Conservation (phyloP, 2,113 vertebrate species). For the Malurus cyaneus region DNA sequence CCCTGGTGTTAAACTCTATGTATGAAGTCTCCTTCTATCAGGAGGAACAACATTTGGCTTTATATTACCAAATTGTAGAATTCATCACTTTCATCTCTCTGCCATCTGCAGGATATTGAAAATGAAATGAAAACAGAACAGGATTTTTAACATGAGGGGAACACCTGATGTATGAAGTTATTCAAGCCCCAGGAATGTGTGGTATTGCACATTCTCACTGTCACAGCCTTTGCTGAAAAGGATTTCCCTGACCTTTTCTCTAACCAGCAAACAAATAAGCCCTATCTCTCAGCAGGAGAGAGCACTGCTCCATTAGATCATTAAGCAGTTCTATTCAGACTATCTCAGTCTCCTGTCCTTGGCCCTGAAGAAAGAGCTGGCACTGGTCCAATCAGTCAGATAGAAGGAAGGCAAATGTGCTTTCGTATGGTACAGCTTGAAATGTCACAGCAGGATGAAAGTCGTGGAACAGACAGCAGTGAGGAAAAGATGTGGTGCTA, state of each 20-base stretch:
- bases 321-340: slow-evolving; percentile 77
- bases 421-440: slow-evolving; percentile 70
- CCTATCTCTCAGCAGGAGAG: slow-evolving; percentile 76
- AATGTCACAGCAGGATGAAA: slow-evolving; percentile 77
- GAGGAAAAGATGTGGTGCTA: slow-evolving; percentile 72
- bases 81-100: slow-evolving; percentile 72
- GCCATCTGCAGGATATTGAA: slow-evolving; percentile 77
- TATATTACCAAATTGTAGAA: slow-evolving; percentile 62
- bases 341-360: slow-evolving; percentile 80
- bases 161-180: slow-evolving; percentile 77
- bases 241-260: slow-evolving; percentile 79
- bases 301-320: slow-evolving; percentile 79
- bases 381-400: slow-evolving; percentile 76
- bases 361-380: slow-evolving; percentile 81
- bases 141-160: slow-evolving; percentile 64
- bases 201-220: slow-evolving; percentile 71
- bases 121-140: slow-evolving; percentile 74
- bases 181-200: slow-evolving; percentile 72
- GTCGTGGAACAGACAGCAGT: slow-evolving; percentile 73
- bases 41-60: slow-evolving; percentile 59
- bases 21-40: slow-evolving; percentile 45
- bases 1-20: slow-evolving; percentile 30
- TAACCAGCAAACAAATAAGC: slow-evolving; percentile 80
- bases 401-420: slow-evolving; percentile 75
- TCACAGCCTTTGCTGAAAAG: slow-evolving; percentile 77